Evolutionary conservation across 1,140 invertebrate genomes (phyloP), one percentile per base, ranked within the genome.

Genomic region (Sminthurides bifidus): DNA sequence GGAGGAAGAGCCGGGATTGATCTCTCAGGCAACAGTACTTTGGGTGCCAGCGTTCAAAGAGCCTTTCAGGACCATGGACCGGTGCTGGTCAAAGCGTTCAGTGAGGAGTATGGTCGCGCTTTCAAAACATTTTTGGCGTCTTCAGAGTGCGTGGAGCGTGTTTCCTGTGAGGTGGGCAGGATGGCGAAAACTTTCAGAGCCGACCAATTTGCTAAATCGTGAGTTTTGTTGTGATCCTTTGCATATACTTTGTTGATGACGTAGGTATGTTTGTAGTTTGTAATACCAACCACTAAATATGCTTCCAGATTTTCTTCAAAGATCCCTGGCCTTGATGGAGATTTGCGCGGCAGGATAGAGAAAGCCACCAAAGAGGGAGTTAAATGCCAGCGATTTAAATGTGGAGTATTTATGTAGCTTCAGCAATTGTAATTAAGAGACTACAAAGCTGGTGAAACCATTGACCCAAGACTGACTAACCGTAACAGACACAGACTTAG

Each of bases 371-470:
- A 35, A 21, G 4, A 27, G 31, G 46, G 46, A 8, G 46, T 33
- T 15, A 49, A 49, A 21, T 49, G 46, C 21, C n/a, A 21, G 19
- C 46, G 31, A 10, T 49, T n/a, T 19, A 49, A 49, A 17, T 49
- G 46, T 35, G 27, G 27, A 33, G 15, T 31, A 49, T 33, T 49
- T 33, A n/a, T n/a, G n/a, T n/a, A n/a, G n/a, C n/a, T n/a, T n/a
- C n/a, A n/a, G n/a, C n/a, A n/a, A n/a, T n/a, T n/a, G n/a, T n/a
- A n/a, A n/a, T n/a, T n/a, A n/a, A n/a, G n/a, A n/a, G n/a, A n/a
- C n/a, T n/a, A n/a, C n/a, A n/a, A n/a, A n/a, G n/a, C n/a, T n/a
- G n/a, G n/a, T n/a, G n/a, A n/a, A n/a, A n/a, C n/a, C n/a, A n/a
- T n/a, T n/a, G n/a, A n/a, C n/a, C n/a, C n/a, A n/a, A n/a, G n/a